These are phyloP conservation scores for Drosophila ogumai DNA, from an alignment of 1,140 invertebrate genomes.

Conservation along the genomic window DNA sequence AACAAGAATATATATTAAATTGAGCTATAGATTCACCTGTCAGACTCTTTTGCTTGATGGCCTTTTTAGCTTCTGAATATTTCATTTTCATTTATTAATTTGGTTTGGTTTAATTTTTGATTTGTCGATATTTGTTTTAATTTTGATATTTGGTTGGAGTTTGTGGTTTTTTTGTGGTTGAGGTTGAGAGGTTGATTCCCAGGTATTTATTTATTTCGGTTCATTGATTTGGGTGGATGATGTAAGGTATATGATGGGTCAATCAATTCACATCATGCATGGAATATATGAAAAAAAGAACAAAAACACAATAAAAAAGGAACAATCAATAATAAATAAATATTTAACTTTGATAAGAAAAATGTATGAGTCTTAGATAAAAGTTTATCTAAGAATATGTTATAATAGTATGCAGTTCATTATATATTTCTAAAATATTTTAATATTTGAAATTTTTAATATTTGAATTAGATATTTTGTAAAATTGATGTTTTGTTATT, in stretches of 20 bases:
- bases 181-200: slow-evolving; percentile 47
- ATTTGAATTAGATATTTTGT: background rate
- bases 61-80: slow-evolving; percentile 94
- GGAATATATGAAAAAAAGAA: slow-evolving; percentile 84
- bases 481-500: background rate
- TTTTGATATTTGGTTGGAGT: slow-evolving; percentile 15
- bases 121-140: slow-evolving; percentile 19
- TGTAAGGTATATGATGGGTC: slow-evolving; percentile 62
- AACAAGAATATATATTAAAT: slow-evolving; percentile 20
- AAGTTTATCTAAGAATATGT: no score
- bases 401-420: background rate
- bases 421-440: background rate
- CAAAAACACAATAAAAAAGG: slow-evolving; percentile 47
- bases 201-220: slow-evolving; percentile 50
- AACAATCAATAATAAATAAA: slow-evolving; percentile 44
- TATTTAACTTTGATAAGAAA: slow-evolving; percentile 2
- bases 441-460: background rate
- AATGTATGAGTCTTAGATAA: background rate
- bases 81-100: slow-evolving; percentile 29
- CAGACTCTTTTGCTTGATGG: slow-evolving; percentile 91
- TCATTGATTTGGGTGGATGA: slow-evolving; percentile 63
- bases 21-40: slow-evolving; percentile 88
- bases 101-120: slow-evolving; percentile 11
- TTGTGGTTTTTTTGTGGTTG: slow-evolving; percentile 40
- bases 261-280: slow-evolving; percentile 83